Base-by-base conservation (phyloP, 1,140 invertebrate species). In the Tetramorium parvispinum region DNA sequence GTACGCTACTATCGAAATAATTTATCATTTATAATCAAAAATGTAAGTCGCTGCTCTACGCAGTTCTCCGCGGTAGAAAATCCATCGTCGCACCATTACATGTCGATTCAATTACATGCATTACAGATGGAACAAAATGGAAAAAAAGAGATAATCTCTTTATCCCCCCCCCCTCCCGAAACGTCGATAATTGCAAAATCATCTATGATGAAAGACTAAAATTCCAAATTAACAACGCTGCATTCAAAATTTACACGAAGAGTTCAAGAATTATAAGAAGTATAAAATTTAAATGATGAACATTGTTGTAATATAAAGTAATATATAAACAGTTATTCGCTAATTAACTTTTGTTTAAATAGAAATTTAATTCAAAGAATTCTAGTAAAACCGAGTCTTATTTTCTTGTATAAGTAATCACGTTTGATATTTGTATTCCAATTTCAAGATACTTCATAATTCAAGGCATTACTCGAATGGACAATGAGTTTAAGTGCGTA, bases 1-100 rank as follows among this genome's bases (percentile, higher is more conserved):
- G 24, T 61, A 37, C 10, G 24, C 24, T 43, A 40, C 16, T 40
- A 73, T 73, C 53, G 5, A 59, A 83, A 83, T 73, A 83, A 83
- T 83, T 61, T 6, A 83, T 53, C 3, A 32, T 57, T 32, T 8
- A 57, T 61, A 57, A 24, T 59, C 53, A 51, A 73, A 13, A 46
- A n/a, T 24, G 24, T 51, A 13, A 53, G n/a, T 65, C 32, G 18
- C 27, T 5, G 24, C 24, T 18, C 8, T 46, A 43, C 13, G n/a
- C 37, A 16, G 11, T 40, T 55, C 10, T 37, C 3, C n/a, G 7
- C 4, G 46, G 10, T 32, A 13, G 10, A 82, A 24, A 46, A 82
- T 24, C 43, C 51, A 55, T 70, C 27, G 11, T 11, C 43, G 13
- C 63, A 18, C 27, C n/a, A 68, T 49, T 49, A 40, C n/a, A 66